Evolutionary conservation across 1,140 invertebrate species (phyloP), one percentile per base, ranked within the genome.

Genomic region (Rhagoletis pomonella): DNA sequence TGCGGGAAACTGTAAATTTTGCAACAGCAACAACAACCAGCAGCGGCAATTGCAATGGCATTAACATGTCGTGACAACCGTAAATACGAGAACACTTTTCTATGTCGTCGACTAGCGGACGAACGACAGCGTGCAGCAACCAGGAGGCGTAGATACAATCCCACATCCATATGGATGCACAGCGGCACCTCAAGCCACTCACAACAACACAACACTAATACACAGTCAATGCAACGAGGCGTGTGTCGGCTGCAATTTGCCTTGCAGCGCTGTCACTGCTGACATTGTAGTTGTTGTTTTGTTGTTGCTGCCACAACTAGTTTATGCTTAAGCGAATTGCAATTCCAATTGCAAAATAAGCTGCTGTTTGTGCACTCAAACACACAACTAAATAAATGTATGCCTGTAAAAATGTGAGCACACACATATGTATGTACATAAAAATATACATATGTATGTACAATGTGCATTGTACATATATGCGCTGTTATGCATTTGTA

Each of bases 261-360:
- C 73, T 55, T 29, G 73, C 47, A 81, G 73, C 17, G 47, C 42
- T 81, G 73, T 81, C 73, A 55, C 42, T 81, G 73, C 47, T 81
- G 73, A 81, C 73, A 47, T 73, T n/a, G 44, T 73, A 39, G 44
- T 73, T 47, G 44, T 73, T 73, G 5, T 55, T n/a, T 47, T 55
- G 44, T 77, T 50, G 69, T 17, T 77, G 73, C 47, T n/a, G 73
- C 47, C 73, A 81, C 73, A 81, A 55, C 50, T 81, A 55, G 73
- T 81, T 81, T 81, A 81, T 81, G 73, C 73, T 81, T 81, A 81
- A 81, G 73, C 47, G 73, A 81, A 81, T 81, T 81, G 73, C 73
- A 81, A 62, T 62, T 62, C 2, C 60, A 62, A 81, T 81, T 81
- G 44, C 73, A 81, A 81, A 81, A 81, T 81, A 81, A 81, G 73